These are phyloP conservation scores for Synanthedon formicaeformis DNA, from an alignment of 2,888 invertebrate species.

Conservation along the genomic window DNA sequence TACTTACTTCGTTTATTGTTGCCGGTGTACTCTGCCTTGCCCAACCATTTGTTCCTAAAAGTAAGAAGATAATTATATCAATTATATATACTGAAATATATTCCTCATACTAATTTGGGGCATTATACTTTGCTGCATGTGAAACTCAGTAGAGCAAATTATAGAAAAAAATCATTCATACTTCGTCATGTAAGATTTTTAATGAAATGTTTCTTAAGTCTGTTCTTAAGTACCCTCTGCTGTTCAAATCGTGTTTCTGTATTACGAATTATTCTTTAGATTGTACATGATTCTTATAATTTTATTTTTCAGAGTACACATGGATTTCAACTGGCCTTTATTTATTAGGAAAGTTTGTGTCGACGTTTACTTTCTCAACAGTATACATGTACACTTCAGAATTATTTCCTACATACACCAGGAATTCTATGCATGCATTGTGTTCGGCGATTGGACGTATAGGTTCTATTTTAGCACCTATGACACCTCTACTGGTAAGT, in stretches of 20 bases:
- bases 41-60: conserved; percentile 70
- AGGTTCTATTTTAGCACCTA: conserved; percentile 28
- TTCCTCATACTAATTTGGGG: not conserved
- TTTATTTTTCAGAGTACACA: conserved; percentile 9
- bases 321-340: conserved; percentile 21
- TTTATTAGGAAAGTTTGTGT: conserved; percentile 18
- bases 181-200: too few species aligned
- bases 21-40: conserved; percentile 70
- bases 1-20: conserved; percentile 64
- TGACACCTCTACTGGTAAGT: conserved; percentile 36
- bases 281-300: too few species aligned
- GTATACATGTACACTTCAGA: conserved; percentile 33
- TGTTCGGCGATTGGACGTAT: conserved; percentile 30
- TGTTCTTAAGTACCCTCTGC: too few species aligned
- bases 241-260: too few species aligned
- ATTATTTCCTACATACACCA: conserved; percentile 30
- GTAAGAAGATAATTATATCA: conserved; percentile 34
- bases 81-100: not conserved
- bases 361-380: conserved; percentile 19
- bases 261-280: too few species aligned
- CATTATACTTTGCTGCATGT: too few species aligned
- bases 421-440: conserved; percentile 31
- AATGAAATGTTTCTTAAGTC: too few species aligned
- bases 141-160: too few species aligned
- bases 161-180: too few species aligned